These are phyloP conservation scores for Myrmecobius fasciatus DNA, from an alignment of 2,113 vertebrate species.

Conservation along the genomic window DNA sequence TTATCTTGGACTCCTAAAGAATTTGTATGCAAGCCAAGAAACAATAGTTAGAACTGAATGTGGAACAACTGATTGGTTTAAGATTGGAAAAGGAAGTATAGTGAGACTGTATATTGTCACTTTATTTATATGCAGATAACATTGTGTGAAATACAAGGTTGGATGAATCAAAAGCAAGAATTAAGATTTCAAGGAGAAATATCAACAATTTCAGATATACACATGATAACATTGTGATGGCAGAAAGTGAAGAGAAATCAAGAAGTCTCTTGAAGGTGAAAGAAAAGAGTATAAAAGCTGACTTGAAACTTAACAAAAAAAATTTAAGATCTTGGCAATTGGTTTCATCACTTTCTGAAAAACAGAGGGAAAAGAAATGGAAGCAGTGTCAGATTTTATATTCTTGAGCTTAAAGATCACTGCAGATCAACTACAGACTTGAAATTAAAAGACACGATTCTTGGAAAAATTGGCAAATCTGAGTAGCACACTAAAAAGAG, in stretches of 20 bases:
- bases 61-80: background rate
- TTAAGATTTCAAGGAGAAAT: background rate
- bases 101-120: background rate
- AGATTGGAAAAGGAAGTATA: background rate
- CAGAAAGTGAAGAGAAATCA: too few species aligned
- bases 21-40: too few species aligned
- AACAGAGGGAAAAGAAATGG: background rate
- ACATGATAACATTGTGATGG: background rate
- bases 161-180: background rate
- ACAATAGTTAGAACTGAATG: too few species aligned
- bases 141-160: background rate
- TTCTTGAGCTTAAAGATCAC: background rate
- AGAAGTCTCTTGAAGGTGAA: background rate
- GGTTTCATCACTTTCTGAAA: background rate
- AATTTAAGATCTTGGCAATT: background rate
- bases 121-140: background rate
- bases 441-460: background rate
- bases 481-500: background rate
- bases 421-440: background rate
- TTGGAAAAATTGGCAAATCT: background rate
- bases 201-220: background rate
- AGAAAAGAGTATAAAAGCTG: background rate
- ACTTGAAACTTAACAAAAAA: background rate
- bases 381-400: background rate
- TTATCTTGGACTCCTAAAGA: too few species aligned